Evolutionary conservation across 2,888 invertebrate genomes (phyloP), one percentile per base, ranked within the genome.

Genomic region (Drosophila neotestacea): DNA sequence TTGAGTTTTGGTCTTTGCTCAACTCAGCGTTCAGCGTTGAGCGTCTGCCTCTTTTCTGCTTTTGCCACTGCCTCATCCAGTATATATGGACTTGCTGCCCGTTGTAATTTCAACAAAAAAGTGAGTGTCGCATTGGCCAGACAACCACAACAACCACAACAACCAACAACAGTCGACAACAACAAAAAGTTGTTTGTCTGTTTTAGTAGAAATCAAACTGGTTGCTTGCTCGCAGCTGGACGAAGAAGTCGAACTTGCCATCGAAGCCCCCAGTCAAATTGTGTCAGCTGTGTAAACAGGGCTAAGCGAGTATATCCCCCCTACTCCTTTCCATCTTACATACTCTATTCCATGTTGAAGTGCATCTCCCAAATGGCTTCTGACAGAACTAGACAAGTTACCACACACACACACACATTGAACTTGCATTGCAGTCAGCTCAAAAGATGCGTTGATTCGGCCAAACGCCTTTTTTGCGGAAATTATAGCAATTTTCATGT

Each of bases 241-340:
- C 16, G 70, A 62, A 74, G 84, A 64, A 76, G 85, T 79, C 87
- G 71, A 77, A 72, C 63, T 71, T 67, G 55, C 52, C 30, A 16
- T 68, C 77, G 41, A 51, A 58, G 48, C 34, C 27, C 32, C 46
- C 51, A 22, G 7, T 28, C 39, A 64, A 85, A 85, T 80, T 81
- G 78, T 84, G 85, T 88, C 85, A 88, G 88, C 84, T 85, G 84
- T 83, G 88, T 79, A 83, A 87, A 82, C 88, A 85, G 88, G 78
- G 86, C 82, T 80, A 82, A 79, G 70, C 70, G 79, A 74, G 66
- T 55, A 55, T 59, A 60, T 67, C 44, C 66, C 66, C 51, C 48
- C 41, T 28, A 4, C 9, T 11, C 22, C 39, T 44, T 46, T 48
- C 58, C 52, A 55, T 32, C 9, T 38, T 10, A 13, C 56, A 56